Base-by-base conservation (phyloP, 2,797 vertebrate species). In the Hipposideros larvatus region DNA sequence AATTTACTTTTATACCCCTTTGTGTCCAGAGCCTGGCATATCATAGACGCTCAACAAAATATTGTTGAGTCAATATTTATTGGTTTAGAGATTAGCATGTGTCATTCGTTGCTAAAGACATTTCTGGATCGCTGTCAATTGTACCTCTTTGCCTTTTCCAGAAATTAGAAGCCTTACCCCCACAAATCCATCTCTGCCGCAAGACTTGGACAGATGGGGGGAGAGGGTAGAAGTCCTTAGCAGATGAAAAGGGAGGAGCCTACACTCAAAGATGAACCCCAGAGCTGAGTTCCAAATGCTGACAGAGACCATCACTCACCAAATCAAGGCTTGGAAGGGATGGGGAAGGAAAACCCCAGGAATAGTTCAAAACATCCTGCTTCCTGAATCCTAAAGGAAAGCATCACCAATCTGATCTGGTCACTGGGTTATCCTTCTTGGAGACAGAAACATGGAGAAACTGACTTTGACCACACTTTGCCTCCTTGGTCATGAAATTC, bases 401-500 rank as follows among this genome's bases (percentile, higher is more conserved):
- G 31, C 37, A 65, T 28, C 43, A 24, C 7, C 59, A 43, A 5
- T 59, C 26, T 85, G 48, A 78, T 10, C 55, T 48, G 55, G 43
- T 77, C 41, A 13, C 53, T 4, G 8, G 63, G 1, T 59, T 16
- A 7, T 61, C 63, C 7, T 74, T 74, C 53, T 43, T 41, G 28
- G 43, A 83, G 59, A 37, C n/a, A 75, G 28, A 83, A 68, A 9
- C 26, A 43, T 2, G 26, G 65, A 90, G n/a, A 88, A 63, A 73
- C 41, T 48, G 37, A n/a, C 15, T 90, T 63, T n/a, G 37, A 51
- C 16, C 43, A 77, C 24, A 19, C 48, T 46, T 51, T 65, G 41
- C 77, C 59, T 83, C 68, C 80, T 96, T 57, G 24, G 31, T 86
- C 66, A 70, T 16, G 43, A 87, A 88, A 96, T 78, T 75, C 43